Base-by-base conservation (phyloP, 2,888 invertebrate genomes). In the Euclidia mi region DNA sequence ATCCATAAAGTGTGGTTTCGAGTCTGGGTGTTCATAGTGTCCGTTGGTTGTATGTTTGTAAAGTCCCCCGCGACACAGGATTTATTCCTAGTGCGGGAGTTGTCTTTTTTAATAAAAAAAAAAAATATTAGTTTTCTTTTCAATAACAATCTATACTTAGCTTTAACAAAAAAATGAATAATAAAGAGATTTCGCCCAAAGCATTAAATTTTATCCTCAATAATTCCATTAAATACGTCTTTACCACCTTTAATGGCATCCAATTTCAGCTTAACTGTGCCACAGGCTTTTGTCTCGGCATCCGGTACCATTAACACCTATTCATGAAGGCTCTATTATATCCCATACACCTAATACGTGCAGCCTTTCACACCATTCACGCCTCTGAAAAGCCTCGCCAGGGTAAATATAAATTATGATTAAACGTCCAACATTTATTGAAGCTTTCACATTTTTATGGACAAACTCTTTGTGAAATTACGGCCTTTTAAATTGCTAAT, bases 341-440 rank as follows among this genome's bases (percentile, higher is more conserved):
- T 15, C 11, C 17, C 38, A 20, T 37, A 44, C 37, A 38, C 25
- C 32, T 47, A 42, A 42, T 47, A 47, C 46, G 46, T 28, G 29
- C 40, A 31, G 15, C 32, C 10, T 52, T 44, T 41, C 20, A 32
- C 29, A 11, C 47, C 35, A 43, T 48, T 43, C 55, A 56, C 43
- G n/a, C 29, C 57, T 53, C 34, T 70, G 53, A 44, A 74, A 53
- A 38, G 31, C 25, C 38, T 35, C 9, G 20, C 14, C 35, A 38
- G 31, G 18, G 34, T 52, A 72, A 62, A 51, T 46, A 56, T 14
- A 45, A 45, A 40, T 56, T 59, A 60, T 70, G 51, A 73, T 70
- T 57, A 70, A 74, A 58, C 53, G 50, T 52, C 49, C 52, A 31
- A 25, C 32, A 28, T 38, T 56, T 57, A 53, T 59, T 47, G 41